A percentile compares a stretch with the other conserved stretches of the same genome.
These are phyloP conservation scores for Dreissena rostriformis DNA, from an alignment of 1,140 invertebrate species.

Conservation along the genomic window DNA sequence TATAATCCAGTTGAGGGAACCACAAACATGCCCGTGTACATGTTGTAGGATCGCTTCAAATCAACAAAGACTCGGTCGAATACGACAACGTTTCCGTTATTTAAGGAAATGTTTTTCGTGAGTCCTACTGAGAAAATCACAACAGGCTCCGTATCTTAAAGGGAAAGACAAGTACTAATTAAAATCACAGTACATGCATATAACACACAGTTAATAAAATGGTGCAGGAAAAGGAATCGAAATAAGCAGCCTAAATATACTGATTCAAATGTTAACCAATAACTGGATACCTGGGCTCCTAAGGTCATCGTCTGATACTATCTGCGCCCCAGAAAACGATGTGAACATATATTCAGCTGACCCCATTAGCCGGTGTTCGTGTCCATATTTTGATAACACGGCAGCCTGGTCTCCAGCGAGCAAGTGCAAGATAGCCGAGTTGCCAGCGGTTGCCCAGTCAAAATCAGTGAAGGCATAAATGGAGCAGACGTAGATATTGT, in stretches of 20 bases:
- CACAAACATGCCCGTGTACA: neutral
- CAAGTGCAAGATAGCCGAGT: conserved; percentile 37
- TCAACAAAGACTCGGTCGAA: neutral
- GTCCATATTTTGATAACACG: no score
- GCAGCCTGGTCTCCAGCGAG: neutral
- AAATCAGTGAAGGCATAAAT: conserved; percentile 21
- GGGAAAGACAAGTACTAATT: no score
- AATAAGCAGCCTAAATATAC: no score
- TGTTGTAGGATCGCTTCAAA: neutral
- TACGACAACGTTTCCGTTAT: neutral
- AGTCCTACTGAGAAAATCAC: neutral
- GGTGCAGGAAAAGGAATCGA: no score
- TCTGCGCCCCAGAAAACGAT: conserved; percentile 28
- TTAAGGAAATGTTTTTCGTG: neutral
- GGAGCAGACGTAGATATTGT: conserved; percentile 30
- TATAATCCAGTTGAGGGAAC: neutral
- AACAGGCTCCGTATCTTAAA: neutral
- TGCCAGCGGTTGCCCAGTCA: conserved; percentile 39
- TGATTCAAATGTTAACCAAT: no score
- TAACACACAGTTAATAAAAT: no score
- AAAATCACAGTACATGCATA: no score
- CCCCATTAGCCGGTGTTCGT: no score
- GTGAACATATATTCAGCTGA: conserved; percentile 23
- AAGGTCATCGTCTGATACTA: conserved; percentile 11
- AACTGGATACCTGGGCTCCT: neutral